Evolutionary conservation across 2,888 invertebrate species (phyloP), one percentile per base, ranked within the genome.

Genomic region (Tribolium freemani): DNA sequence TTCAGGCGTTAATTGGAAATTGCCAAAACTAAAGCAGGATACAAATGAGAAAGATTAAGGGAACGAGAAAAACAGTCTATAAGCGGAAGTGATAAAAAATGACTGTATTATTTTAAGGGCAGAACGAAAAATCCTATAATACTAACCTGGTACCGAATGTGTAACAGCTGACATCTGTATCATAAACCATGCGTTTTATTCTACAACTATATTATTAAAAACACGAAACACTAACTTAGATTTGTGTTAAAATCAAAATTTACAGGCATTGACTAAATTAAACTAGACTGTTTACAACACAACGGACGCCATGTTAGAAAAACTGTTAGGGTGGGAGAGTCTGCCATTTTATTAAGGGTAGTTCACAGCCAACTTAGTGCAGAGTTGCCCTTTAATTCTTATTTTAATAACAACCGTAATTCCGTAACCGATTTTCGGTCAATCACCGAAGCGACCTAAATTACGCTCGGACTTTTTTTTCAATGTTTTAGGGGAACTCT

Each of bases 161-260:
- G 88, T 88, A 87, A 88, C 86, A 84, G 88, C 87, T 87, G 88
- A 88, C 88, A 88, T 88, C 86, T 86, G 87, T 85, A 83, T 82
- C 79, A 81, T 78, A 83, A 86, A 86, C 83, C 87, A 87, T 86
- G 83, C 86, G 85, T 84, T 80, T 79, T 80, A 79, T 77, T 78
- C 73, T 77, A 75, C 74, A 75, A 71, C 73, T 78, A 78, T 78
- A 75, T 75, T 78, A 73, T 76, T 58, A 75, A 75, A 76, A 76
- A 69, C 78, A 80, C 78, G 75, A 79, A 79, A 80, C 83, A 82
- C 82, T 75, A 73, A 64, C 63, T 70, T 58, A 73, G 51, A 51
- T 60, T 67, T 67, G 30, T 56, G 54, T 9, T 44, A 51, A 67
- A 69, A 67, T 48, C 38, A 58, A 56, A 50, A 61, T 60, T 67